Evolutionary conservation across 2,113 vertebrate genomes (phyloP).

Genomic region (Astur gentilis): DNA sequence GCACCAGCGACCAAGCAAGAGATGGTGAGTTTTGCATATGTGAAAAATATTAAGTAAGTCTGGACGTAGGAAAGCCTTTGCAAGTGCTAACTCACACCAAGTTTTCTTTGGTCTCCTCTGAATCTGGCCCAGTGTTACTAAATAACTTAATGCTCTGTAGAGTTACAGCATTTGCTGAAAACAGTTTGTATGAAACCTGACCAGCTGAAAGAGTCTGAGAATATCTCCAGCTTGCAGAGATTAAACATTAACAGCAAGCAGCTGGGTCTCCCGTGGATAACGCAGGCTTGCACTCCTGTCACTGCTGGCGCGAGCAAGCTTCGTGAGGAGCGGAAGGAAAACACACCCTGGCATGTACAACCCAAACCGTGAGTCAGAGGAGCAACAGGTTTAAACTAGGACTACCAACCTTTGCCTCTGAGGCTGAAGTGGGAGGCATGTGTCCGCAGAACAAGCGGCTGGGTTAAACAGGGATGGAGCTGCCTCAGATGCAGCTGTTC

Average conservation of each 20-base stretch:
- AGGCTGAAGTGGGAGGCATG: not conserved
- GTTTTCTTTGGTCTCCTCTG: not conserved
- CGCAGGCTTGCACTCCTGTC: not conserved
- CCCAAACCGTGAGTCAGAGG: not conserved
- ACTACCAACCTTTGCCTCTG: not conserved
- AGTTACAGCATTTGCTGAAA: not conserved
- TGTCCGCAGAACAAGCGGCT: not conserved
- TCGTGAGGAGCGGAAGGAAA: not conserved
- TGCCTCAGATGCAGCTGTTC: not conserved
- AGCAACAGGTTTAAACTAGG: not conserved
- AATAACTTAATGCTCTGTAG: not conserved
- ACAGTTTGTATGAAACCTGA: not conserved
- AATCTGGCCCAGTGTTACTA: not conserved
- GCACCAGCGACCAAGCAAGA: not conserved
- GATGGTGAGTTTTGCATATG: not conserved
- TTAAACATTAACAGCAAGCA: constrained; percentile 38
- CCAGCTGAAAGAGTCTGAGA: constrained; percentile 1
- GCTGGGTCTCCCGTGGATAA: not conserved
- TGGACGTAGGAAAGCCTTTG: not conserved
- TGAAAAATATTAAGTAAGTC: not conserved
- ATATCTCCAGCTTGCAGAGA: constrained; percentile 5
- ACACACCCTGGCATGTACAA: not conserved
- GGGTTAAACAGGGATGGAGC: not conserved
- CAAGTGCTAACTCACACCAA: not conserved
- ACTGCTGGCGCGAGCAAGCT: not conserved